These are phyloP conservation scores for Elgaria multicarinata DNA, from an alignment of 2,113 vertebrate genomes.

Conservation along the genomic window DNA sequence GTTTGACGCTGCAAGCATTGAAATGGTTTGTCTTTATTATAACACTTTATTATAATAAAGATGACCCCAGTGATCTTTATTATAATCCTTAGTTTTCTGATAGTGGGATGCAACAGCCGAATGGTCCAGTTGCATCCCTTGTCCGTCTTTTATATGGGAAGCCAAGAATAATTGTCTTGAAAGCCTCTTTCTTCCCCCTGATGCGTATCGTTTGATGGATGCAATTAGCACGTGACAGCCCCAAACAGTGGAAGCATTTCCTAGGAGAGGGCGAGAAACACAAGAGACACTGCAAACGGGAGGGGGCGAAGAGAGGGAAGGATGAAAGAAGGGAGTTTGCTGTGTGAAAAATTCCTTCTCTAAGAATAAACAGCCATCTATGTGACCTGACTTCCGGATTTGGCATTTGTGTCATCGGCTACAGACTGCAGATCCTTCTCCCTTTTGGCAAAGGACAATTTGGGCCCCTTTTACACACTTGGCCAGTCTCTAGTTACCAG, in stretches of 20 bases:
- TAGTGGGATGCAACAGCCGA: not conserved
- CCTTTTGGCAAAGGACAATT: slow-evolving; percentile 32
- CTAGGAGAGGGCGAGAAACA: not conserved
- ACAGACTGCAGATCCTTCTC: not conserved
- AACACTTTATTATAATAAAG: too few species aligned
- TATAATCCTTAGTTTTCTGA: not conserved
- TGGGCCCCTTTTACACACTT: slow-evolving; percentile 22
- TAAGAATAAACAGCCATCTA: slow-evolving; percentile 32
- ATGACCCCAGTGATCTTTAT: not conserved
- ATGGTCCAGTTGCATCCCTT: not conserved
- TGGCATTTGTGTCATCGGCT: not conserved
- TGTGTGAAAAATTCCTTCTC: not conserved
- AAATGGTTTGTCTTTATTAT: too few species aligned
- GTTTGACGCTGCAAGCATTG: not conserved
- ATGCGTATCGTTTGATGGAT: not conserved
- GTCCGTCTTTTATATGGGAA: not conserved
- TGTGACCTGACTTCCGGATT: slow-evolving; percentile 4
- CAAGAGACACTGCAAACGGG: not conserved
- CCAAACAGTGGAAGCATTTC: not conserved
- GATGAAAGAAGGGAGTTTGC: slow-evolving; percentile 12
- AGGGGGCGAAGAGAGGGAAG: not conserved
- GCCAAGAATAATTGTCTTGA: slow-evolving; percentile 10
- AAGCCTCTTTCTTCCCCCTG: not conserved
- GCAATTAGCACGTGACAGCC: slow-evolving; percentile 5
- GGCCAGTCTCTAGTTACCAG: slow-evolving; percentile 33